phyloP scores from a whole-genome alignment of 1,140 invertebrate genomes.

The Mylabris phalerata region DNA sequence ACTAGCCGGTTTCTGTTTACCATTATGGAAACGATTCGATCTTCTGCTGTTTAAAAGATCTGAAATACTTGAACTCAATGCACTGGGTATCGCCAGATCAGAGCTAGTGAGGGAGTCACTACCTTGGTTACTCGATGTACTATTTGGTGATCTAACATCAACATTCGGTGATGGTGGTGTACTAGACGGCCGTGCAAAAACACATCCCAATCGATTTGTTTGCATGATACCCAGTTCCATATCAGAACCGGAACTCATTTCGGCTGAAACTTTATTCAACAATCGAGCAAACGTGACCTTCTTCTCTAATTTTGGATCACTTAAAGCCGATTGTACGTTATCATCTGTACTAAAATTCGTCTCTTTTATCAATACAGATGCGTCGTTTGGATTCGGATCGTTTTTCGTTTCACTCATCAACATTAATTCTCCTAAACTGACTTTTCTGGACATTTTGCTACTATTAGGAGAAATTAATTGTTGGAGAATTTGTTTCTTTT shows the following conservation, averaged over 20 bases:
- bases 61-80: conserved; percentile 38
- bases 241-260: conserved; percentile 63
- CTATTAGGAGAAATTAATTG: conserved; percentile 54
- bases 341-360: conserved; percentile 49
- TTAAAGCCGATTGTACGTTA: conserved; percentile 47
- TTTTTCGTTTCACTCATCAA: conserved; percentile 53
- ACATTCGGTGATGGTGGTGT: conserved; percentile 47
- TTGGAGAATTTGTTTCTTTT: conserved; percentile 68
- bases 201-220: conserved; percentile 31
- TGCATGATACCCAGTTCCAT: conserved; percentile 52
- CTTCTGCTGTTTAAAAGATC: conserved; percentile 33
- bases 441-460: conserved; percentile 47
- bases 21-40: conserved; percentile 20
- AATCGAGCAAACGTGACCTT: conserved; percentile 69
- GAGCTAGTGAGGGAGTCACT: conserved; percentile 62
- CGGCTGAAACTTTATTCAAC: conserved; percentile 62
- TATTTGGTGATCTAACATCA: conserved; percentile 52
- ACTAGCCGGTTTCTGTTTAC: conserved; percentile 54
- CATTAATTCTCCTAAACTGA: conserved; percentile 60
- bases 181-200: conserved; percentile 44
- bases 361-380: conserved; percentile 42
- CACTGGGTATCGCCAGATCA: conserved; percentile 47
- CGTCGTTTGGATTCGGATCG: conserved; percentile 18
- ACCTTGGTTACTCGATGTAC: conserved; percentile 59
- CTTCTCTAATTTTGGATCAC: conserved; percentile 61